Evolutionary conservation across 2,888 invertebrate genomes (phyloP).

Genomic region (Cantharis nigra): DNA sequence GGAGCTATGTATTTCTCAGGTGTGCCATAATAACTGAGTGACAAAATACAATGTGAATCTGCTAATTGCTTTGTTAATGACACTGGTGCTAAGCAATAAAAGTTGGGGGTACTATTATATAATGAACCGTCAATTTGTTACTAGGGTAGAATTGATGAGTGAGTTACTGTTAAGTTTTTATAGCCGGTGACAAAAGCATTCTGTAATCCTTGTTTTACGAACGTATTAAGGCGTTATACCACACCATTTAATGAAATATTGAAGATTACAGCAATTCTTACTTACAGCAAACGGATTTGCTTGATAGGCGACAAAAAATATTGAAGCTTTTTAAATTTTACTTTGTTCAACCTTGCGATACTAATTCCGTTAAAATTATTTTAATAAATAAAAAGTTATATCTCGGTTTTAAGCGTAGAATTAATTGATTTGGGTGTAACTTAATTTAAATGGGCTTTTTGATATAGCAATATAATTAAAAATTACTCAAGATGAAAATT

Average conservation of each 20-base stretch:
- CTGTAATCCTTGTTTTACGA: constrained; percentile 22
- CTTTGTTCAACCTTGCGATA: background rate
- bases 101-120: constrained; percentile 31
- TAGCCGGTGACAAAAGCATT: constrained; percentile 20
- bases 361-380: background rate
- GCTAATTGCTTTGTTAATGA: constrained; percentile 38
- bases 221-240: constrained; percentile 12
- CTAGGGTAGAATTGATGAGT: constrained; percentile 31
- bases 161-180: constrained; percentile 33
- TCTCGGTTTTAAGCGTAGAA: background rate
- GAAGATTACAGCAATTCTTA: background rate
- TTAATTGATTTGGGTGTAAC: constrained; percentile 11
- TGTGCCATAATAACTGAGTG: constrained; percentile 9
- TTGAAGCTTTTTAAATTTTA: background rate
- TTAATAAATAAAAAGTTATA: background rate
- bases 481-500: constrained; percentile 27
- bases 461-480: constrained; percentile 13
- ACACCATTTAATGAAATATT: constrained; percentile 5
- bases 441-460: constrained; percentile 6
- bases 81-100: constrained; percentile 35
- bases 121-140: constrained; percentile 36
- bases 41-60: constrained; percentile 29
- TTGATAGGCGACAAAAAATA: background rate
- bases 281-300: background rate
- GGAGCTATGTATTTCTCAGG: constrained; percentile 25